phyloP scores from a whole-genome alignment of 2,113 vertebrate species.

The Rostratula benghalensis region DNA sequence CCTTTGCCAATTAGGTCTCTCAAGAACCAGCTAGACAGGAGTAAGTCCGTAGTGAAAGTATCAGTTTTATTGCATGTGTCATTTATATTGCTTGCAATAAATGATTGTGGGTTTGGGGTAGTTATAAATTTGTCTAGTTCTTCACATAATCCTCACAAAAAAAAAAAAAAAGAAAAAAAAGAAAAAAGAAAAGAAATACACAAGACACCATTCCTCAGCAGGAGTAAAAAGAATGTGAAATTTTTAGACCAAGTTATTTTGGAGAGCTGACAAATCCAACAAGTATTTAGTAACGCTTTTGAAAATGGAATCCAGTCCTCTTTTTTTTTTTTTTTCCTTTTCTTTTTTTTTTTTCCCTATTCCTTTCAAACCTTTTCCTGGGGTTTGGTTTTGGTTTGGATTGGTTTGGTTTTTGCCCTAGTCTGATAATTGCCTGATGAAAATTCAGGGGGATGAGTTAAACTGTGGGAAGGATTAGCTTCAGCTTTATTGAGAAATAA shows the following conservation, averaged over 20 bases:
- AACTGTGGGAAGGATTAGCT: neutral
- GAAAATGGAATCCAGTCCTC: neutral
- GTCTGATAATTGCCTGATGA: neutral
- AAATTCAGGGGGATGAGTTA: neutral
- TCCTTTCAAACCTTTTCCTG: neutral
- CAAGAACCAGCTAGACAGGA: neutral
- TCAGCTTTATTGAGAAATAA: neutral
- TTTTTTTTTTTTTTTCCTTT: neutral
- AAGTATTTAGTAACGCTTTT: neutral
- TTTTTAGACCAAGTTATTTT: slow-evolving; percentile 8
- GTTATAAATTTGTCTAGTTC: neutral
- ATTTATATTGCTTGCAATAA: neutral
- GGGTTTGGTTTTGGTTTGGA: neutral
- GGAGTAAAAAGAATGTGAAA: neutral
- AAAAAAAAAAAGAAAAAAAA: neutral
- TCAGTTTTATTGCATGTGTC: neutral
- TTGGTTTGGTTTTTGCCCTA: fast-evolving
- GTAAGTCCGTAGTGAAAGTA: neutral
- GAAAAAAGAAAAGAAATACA: neutral
- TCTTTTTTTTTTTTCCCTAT: fast-evolving
- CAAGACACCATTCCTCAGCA: neutral
- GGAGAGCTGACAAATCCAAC: neutral
- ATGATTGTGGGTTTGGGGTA: neutral
- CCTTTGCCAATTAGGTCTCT: neutral
- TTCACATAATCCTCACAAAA: neutral